Conservation (phyloP, 2,888 invertebrate genomes). For the Platycnemis pennipes region DNA sequence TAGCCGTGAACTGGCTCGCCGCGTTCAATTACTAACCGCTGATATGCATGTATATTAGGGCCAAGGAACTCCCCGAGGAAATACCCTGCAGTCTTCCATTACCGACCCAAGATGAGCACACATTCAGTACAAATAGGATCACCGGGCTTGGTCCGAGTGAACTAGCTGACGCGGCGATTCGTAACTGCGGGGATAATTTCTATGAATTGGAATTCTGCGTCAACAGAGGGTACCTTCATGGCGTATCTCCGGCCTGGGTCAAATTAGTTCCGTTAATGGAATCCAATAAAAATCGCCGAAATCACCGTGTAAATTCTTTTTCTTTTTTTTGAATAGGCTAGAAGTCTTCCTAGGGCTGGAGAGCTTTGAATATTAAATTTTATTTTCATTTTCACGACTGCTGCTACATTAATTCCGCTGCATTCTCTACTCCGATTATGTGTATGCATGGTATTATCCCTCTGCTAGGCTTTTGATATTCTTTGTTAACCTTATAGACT, state of each 20-base stretch:
- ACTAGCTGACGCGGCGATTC: neutral
- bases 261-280: neutral
- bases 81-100: slow-evolving; percentile 36
- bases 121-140: slow-evolving; percentile 12
- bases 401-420: too few species aligned
- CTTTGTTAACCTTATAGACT: too few species aligned
- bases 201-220: neutral
- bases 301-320: neutral
- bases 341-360: too few species aligned
- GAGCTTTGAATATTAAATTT: too few species aligned
- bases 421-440: too few species aligned
- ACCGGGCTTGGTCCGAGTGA: neutral
- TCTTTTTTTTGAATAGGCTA: too few species aligned
- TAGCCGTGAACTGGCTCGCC: slow-evolving; percentile 1
- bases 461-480: too few species aligned
- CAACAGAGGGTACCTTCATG: neutral
- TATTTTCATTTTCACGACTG: too few species aligned
- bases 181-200: neutral
- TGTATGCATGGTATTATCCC: too few species aligned
- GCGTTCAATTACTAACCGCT: slow-evolving; percentile 22
- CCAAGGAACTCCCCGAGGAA: slow-evolving; percentile 16
- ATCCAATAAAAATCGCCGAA: neutral
- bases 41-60: slow-evolving; percentile 35
- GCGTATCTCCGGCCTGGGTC: neutral
- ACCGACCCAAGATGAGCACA: neutral